Base-by-base conservation (phyloP, 2,888 invertebrate species). In the Ectropis crepuscularia region DNA sequence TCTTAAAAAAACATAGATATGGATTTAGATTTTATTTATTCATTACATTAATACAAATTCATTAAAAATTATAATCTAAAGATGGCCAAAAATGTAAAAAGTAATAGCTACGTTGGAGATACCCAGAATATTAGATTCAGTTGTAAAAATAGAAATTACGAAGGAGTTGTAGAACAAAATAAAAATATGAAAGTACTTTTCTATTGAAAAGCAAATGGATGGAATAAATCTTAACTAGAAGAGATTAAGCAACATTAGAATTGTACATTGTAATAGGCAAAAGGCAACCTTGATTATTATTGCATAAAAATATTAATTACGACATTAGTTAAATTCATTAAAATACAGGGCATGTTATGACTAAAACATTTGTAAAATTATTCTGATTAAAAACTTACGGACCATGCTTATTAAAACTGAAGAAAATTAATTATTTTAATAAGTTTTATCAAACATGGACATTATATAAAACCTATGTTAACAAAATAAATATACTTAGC, bases 171-270 rank as follows among this genome's bases (percentile, higher is more conserved):
- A 41, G 46, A 74, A 65, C 73, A 66, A 61, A 71, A 70, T 58
- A 71, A 61, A 67, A 10, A 28, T 68, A 64, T 72, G 51, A 51
- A 39, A 57, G 38, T 76, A 81, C 88, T 89, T 89, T 88, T 81
- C 74, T 76, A 77, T 65, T 68, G 79, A 88, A 48, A 87, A 89
- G 88, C 88, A 72, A 73, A 74, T 82, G 86, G 86, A 81, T 81
- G 74, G 75, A 75, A 75, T 71, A 68, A 74, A 74, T 75, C 61
- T 63, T 62, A 73, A 62, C 71, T 68, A 65, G 75, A 59, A 72
- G 65, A 76, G 69, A 68, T 61, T 62, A 50, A 58, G 57, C 42
- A 58, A 65, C n/a, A 71, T 63, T 54, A 74, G 58, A 70, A 75
- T 58, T 54, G 46, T 70, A 66, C 60, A 62, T 48, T 66, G 36